Evolutionary conservation across 2,113 vertebrate species (phyloP).

Genomic region (Rhinolophus sinicus): DNA sequence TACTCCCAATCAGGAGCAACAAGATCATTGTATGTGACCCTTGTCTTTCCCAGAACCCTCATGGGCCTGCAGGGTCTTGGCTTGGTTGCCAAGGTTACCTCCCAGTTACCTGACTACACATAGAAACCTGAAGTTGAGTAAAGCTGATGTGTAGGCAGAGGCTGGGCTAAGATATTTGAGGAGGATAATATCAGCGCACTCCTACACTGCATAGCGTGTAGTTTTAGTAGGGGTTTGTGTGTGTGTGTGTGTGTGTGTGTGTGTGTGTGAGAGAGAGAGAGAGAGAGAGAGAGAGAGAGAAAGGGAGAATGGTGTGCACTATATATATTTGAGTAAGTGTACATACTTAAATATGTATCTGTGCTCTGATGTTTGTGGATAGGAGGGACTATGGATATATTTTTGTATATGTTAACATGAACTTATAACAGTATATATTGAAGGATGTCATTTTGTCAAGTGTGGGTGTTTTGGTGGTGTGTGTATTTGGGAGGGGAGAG

Average conservation of each 20-base stretch:
- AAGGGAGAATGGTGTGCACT: too few relatives aligned
- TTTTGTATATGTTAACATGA: background rate
- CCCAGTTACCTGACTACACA: background rate
- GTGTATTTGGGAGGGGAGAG: background rate
- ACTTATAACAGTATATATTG: background rate
- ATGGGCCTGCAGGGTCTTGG: background rate
- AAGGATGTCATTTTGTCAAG: background rate
- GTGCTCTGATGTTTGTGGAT: background rate
- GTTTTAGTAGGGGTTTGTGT: background rate
- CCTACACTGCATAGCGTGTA: background rate
- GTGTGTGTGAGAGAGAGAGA: background rate
- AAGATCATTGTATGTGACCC: background rate
- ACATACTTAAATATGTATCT: background rate
- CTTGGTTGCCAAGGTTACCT: constrained; percentile 54
- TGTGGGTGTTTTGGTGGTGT: background rate
- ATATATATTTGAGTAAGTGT: background rate
- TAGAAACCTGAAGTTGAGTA: background rate
- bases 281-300: background rate
- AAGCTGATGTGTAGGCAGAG: background rate
- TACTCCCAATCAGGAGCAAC: background rate
- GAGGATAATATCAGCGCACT: constrained; percentile 18
- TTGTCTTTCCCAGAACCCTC: background rate
- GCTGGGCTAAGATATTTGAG: constrained; percentile 39
- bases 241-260: background rate
- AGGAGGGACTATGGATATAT: background rate